phyloP scores from a whole-genome alignment of 2,888 invertebrate species.

The Rutpela maculata region DNA sequence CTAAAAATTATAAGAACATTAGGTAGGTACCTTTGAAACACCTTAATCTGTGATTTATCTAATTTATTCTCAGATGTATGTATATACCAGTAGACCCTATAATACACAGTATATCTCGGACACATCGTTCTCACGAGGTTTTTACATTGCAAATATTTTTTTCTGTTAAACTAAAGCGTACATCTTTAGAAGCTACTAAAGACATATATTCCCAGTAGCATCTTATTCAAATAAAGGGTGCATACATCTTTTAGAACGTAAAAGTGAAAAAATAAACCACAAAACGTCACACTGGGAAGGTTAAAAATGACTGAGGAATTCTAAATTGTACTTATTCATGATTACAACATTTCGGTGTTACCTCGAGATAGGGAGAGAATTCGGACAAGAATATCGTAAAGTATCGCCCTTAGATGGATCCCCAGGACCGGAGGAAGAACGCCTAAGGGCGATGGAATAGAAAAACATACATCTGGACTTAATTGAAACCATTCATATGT shows the following conservation, averaged over 20 bases:
- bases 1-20: no score
- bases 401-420: conserved; percentile 11
- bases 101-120: no score
- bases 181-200: neutral
- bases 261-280: conserved; percentile 17
- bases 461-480: no score
- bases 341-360: conserved; percentile 18
- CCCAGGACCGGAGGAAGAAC: conserved; percentile 9
- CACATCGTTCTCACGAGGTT: no score
- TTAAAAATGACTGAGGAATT: conserved; percentile 26
- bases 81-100: no score
- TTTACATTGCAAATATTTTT: neutral
- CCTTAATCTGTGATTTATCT: no score
- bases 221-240: conserved; percentile 8
- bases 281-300: conserved; percentile 19
- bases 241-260: conserved; percentile 4
- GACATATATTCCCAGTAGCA: neutral
- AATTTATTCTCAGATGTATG: no score
- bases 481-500: no score
- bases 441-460: no score
- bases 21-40: no score
- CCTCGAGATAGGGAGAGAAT: conserved; percentile 23
- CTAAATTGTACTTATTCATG: conserved; percentile 31
- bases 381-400: conserved; percentile 14
- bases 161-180: neutral